Evolutionary conservation across 2,888 invertebrate genomes (phyloP), one percentile per base, ranked within the genome.

Genomic region (Ferdinandea cuprea): DNA sequence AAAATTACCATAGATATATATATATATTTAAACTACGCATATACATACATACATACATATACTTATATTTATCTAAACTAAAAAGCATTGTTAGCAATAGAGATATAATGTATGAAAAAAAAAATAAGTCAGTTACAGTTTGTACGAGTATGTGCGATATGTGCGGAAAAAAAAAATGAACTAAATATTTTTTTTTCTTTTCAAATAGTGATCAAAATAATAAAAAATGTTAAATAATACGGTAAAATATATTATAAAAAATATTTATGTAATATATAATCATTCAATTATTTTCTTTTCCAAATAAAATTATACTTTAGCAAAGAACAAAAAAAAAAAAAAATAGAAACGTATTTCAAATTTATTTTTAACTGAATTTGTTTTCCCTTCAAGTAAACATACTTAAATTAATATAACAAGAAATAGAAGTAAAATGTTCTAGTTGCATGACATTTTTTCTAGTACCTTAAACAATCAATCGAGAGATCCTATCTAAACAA

Each of bases 391-490:
- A n/a, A n/a, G n/a, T n/a, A n/a, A n/a, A n/a, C n/a, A n/a, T n/a
- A n/a, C n/a, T n/a, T n/a, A n/a, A n/a, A n/a, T n/a, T n/a, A n/a
- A n/a, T n/a, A n/a, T n/a, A n/a, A n/a, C n/a, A n/a, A n/a, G 30
- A 65, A 37, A 59, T 46, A 69, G 21, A 77, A 76, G 11, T 48
- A n/a, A 72, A 46, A 52, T 66, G 50, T 56, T 83, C 35, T 77
- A 83, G 72, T 71, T 81, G 77, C 77, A 77, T 81, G 66, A 78
- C 28, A 78, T 66, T 73, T 78, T 79, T 78, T 83, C 72, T 83
- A 78, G 83, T 83, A 83, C 77, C 83, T 78, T 83, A 77, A 78
- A 83, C 78, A 77, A 78, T 83, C 83, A 83, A 83, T 72, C 78
- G 52, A 83, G 72, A 83, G 73, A 83, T 78, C 83, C 83, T 83